These are phyloP conservation scores for Denticeps clupeoides DNA, from an alignment of 2,797 vertebrate species.

Conservation along the genomic window DNA sequence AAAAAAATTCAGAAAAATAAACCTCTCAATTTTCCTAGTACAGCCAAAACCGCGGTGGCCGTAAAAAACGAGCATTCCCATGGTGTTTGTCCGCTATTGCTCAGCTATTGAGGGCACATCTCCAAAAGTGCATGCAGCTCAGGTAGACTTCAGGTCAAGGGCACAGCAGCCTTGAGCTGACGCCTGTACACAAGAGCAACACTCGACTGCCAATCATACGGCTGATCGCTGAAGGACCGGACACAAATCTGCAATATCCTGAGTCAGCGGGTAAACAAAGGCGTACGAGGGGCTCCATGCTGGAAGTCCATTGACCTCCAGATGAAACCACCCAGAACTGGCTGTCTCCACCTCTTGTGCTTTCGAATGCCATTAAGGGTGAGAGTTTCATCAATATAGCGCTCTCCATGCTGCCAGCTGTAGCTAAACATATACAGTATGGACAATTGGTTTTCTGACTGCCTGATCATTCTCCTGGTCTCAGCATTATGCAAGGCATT, in stretches of 20 bases:
- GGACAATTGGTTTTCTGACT: background rate
- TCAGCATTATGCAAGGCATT: too few species aligned
- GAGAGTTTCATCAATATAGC: too few species aligned
- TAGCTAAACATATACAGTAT: too few species aligned
- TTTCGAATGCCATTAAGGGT: conserved; percentile 32
- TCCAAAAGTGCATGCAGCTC: conserved; percentile 52
- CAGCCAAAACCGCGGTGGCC: too few species aligned
- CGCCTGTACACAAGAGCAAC: conserved; percentile 50
- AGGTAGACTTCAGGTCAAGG: conserved; percentile 57
- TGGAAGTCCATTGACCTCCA: conserved; percentile 57
- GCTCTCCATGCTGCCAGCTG: too few species aligned
- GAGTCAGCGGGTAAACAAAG: conserved; percentile 62
- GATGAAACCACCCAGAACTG: conserved; percentile 52
- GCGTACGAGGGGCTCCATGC: conserved; percentile 42
- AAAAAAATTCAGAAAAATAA: too few species aligned
- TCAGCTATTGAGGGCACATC: too few species aligned
- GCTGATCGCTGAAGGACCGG: conserved; percentile 45
- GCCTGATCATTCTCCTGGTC: background rate
- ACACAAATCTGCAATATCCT: conserved; percentile 55
- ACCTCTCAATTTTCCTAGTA: too few species aligned
- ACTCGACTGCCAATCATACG: conserved; percentile 60
- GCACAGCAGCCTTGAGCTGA: conserved; percentile 42
- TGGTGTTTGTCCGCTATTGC: too few species aligned
- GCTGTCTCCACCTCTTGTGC: conserved; percentile 42
- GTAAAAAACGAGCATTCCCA: too few species aligned